Base-by-base conservation (phyloP, 2,797 vertebrate genomes). In the Cyprinodon diabolis region DNA sequence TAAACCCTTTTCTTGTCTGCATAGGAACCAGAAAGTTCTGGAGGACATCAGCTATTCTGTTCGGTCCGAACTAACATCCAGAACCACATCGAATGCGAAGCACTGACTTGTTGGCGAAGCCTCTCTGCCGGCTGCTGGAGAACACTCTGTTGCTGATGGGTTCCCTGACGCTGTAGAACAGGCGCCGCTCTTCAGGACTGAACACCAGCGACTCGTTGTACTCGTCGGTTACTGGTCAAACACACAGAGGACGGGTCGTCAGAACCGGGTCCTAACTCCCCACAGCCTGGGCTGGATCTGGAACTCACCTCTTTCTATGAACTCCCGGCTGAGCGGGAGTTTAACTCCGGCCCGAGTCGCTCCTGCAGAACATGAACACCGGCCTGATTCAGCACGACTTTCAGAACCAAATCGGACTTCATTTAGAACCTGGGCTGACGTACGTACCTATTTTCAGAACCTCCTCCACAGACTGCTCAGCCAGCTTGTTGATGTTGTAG, bases 401-500 rank as follows among this genome's bases (percentile, higher is more conserved):
- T 43, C 40, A 43, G 40, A 43, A 43, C 40, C 40, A 8, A 43
- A 43, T 8, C 7, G 6, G 40, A 23, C 1, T 47, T 65, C 8
- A 14, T 13, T 58, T 14, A 11, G 63, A 66, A 23, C 47, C 2
- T 37, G 9, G 3, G 0, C n/a, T 14, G 15, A 56, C 12, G 49
- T 30, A 94, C 96, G 79, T 86, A 99, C 98, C 97, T 0, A 98
- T 97, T 74, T 89, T 95, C 55, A 99, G 94, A 72, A 99, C 93
- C 84, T 99, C 97, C 89, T 96, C 96, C 84, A 99, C 96, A 49
- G 97, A 93, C 89, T 99, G 97, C 76, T 95, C 88, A 62, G 95
- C 92, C 68, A 99, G 94, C 90, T 97, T 99, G 93, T 99, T 99
- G 89, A 99, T 99, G 91, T 99, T 99, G 87, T 98, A 99, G 11